Percentiles rank a stretch among this genome's conserved stretches.
phyloP scores from a whole-genome alignment of 2,113 vertebrate species.

The Microcebus jonahi region DNA sequence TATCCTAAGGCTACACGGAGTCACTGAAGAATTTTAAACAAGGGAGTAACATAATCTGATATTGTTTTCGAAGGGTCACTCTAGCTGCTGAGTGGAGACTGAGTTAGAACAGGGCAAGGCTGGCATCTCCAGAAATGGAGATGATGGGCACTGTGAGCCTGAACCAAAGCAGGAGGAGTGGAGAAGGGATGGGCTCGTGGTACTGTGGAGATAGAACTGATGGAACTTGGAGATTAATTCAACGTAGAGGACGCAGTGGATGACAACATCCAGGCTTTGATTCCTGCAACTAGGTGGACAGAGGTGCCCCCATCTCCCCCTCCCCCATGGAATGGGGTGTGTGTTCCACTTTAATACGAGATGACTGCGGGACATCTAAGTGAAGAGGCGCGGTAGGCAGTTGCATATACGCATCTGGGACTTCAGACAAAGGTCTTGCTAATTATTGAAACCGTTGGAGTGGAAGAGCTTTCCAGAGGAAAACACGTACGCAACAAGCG shows the following conservation, averaged over 20 bases:
- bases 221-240: not conserved
- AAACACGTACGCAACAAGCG: not conserved
- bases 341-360: not conserved
- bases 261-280: not conserved
- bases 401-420: too few species aligned
- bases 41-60: constrained; percentile 57
- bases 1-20: constrained; percentile 50
- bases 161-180: constrained; percentile 20
- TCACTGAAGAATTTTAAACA: constrained; percentile 44
- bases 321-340: not conserved
- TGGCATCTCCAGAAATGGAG: not conserved
- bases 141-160: constrained; percentile 35
- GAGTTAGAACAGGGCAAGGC: constrained; percentile 50
- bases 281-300: not conserved
- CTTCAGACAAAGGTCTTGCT: not conserved
- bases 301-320: not conserved
- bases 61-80: constrained; percentile 12
- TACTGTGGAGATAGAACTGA: not conserved
- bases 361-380: not conserved
- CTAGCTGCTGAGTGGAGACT: constrained; percentile 42
- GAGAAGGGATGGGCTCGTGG: not conserved
- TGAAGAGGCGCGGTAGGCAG: not conserved
- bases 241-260: not conserved
- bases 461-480: not conserved
- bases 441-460: not conserved